Base-by-base conservation (phyloP, 2,113 vertebrate species). In the Progne subis region DNA sequence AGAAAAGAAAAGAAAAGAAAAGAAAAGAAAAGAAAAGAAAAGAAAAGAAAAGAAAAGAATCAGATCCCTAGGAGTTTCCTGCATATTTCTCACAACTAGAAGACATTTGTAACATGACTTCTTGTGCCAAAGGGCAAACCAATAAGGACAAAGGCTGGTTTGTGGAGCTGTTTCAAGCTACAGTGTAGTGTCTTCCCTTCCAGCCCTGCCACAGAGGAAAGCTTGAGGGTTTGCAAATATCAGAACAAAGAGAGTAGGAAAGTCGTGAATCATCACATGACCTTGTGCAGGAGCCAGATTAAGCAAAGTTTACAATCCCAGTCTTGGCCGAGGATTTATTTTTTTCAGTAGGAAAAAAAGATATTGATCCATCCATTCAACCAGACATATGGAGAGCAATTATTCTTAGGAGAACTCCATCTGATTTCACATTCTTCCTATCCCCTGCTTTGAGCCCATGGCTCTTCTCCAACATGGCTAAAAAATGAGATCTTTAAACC, bases 221-320 rank as follows among this genome's bases (percentile, higher is more conserved):
- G 65, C 72, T 92, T 68, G 61, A 79, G 81, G 39, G 49, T 65
- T 91, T 76, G 53, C 69, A 84, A 37, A 57, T 74, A 24, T 41
- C 34, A 68, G 49, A 84, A 41, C 39, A 63, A 69, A 60, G 76
- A 25, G 28, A 18, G 20, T 25, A 90, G 41, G 56, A 86, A 92
- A n/a, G 72, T 74, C 81, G 70, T 80, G 79, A 88, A 74, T 61
- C 14, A 3, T 81, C 9, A 10, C 76, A 56, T 64, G 69, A 88
- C 80, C 72, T 92, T 78, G 53, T 12, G 56, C 14, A 78, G 68
- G 39, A 86, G 20, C 37, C 63, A 81, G 83, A 92, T 88, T 70
- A 94, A 92, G 39, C 39, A 44, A 63, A 72, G 69, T 92, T 88
- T 92, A 18, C 47, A 90, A 31, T 70, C 39, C 6, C 18, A 18